Evolutionary conservation across 2,113 vertebrate species (phyloP).

Genomic region (Sylvia atricapilla): DNA sequence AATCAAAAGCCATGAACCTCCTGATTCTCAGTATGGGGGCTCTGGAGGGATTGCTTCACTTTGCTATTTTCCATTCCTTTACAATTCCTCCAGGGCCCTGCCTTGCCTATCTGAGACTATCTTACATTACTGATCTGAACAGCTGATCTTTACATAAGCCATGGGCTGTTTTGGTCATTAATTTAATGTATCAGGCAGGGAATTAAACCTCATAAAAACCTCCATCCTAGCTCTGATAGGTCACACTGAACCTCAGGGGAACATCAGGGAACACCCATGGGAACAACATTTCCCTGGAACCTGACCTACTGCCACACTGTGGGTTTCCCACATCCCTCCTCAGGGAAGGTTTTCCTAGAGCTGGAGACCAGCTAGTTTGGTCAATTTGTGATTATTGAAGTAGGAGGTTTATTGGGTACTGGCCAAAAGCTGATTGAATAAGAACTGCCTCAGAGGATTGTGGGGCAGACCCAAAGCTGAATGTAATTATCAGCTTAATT

Average conservation of each 20-base stretch:
- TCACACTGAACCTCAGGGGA: neutral
- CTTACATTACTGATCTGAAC: constrained; percentile 11
- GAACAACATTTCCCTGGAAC: neutral
- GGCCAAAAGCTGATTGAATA: constrained; percentile 29
- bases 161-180: constrained; percentile 23
- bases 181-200: neutral
- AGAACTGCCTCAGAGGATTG: neutral
- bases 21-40: neutral
- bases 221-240: neutral
- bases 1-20: neutral
- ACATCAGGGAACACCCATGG: neutral
- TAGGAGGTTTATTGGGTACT: neutral
- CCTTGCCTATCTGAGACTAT: neutral
- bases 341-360: neutral
- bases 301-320: neutral
- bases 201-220: constrained; percentile 4
- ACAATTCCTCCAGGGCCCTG: neutral
- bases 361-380: neutral
- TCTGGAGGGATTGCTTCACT: neutral
- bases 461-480: constrained; percentile 9
- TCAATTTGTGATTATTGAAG: constrained; percentile 8
- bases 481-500: constrained; percentile 54
- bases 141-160: constrained; percentile 51
- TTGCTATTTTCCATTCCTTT: neutral
- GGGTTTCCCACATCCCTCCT: neutral